Conservation (phyloP, 2,113 vertebrate species). For the Myrmecophaga tridactyla region DNA sequence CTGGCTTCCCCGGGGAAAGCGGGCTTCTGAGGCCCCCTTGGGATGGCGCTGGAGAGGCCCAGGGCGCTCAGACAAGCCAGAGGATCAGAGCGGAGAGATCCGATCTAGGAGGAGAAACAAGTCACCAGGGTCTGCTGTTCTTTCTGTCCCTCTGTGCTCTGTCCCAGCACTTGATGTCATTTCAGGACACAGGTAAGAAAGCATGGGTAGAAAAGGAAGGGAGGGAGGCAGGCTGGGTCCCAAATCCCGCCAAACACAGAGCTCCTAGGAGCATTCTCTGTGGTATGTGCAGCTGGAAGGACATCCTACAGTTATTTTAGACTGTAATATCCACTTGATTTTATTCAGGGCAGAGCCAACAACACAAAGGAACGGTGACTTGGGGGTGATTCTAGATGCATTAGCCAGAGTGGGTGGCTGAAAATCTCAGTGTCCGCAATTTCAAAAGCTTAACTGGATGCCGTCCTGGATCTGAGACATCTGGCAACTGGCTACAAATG, state of each 20-base stretch:
- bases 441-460: neutral
- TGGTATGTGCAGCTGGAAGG: fast-evolving
- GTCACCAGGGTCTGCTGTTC: neutral
- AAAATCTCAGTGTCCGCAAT: neutral
- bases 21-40: too few species aligned
- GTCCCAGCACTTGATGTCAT: neutral
- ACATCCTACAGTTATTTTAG: neutral
- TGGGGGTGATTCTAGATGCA: neutral
- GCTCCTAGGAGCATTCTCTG: fast-evolving
- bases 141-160: too few species aligned
- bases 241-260: fast-evolving
- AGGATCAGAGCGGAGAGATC: neutral
- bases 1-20: neutral
- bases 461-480: neutral
- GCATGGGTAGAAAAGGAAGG: too few species aligned
- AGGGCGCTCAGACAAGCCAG: fast-evolving
- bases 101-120: neutral
- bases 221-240: neutral
- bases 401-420: neutral
- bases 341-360: neutral
- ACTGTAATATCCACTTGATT: too few species aligned
- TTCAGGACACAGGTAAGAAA: neutral
- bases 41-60: fast-evolving
- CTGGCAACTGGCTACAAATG: too few species aligned
- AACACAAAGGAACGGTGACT: neutral